Evolutionary conservation across 2,797 vertebrate genomes (phyloP), one percentile per base, ranked within the genome.

Genomic region (Echiichthys vipera): DNA sequence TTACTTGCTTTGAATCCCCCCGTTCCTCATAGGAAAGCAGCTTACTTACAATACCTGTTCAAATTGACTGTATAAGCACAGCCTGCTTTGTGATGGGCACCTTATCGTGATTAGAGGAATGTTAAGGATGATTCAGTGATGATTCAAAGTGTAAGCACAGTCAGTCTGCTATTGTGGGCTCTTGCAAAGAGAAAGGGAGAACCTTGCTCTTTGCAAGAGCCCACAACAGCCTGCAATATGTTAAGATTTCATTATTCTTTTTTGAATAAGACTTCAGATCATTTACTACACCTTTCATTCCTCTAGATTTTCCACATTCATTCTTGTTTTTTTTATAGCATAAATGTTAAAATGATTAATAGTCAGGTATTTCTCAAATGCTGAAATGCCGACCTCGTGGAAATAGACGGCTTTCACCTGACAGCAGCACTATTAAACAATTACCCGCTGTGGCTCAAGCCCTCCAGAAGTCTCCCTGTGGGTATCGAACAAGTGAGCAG

Each of bases 401-500:
- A 64, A 36, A 63, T 61, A 14, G 20, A 71, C 69, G 72, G 59
- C 59, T 83, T 80, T 66, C 69, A 89, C 80, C 88, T 83, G 84
- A 80, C 76, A 83, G 59, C 90, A 50, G 71, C 0, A 14, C 62
- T 67, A 36, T 88, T 80, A 89, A 92, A 91, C 85, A 92, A 91
- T 93, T 90, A 87, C 68, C 63, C 79, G 59, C 84, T 53, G 53
- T 10, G 71, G 84, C 76, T 82, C 87, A 88, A 86, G 88, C 78
- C 78, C 84, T 63, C 61, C 74, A 67, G 18, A 86, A 84, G 71
- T 80, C 74, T 83, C 87, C 84, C 89, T 18, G 72, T 77, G 86
- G 89, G 81, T 78, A 92, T 91, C 70, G 77, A 91, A 90, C 82
- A 85, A 88, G 81, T 81, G 90, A 88, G 89, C 85, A 88, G 86